phyloP scores from a whole-genome alignment of 2,797 vertebrate genomes.

The Hydrolagus colliei region DNA sequence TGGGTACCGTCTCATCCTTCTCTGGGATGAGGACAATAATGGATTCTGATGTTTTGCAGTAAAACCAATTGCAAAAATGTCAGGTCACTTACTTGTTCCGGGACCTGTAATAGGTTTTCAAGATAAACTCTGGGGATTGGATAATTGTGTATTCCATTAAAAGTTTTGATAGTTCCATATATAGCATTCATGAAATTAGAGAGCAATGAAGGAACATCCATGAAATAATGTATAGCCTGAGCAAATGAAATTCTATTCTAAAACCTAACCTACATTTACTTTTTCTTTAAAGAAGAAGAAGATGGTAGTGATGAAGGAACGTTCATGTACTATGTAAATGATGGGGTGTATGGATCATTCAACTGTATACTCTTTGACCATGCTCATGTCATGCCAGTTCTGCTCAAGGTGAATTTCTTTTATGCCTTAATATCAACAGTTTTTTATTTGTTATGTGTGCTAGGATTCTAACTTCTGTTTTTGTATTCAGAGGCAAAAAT shows the following conservation, averaged over 20 bases:
- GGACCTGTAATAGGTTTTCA: not conserved
- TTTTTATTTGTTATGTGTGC: not conserved
- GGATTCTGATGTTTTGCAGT: too few relatives aligned
- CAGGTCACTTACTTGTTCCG: too few relatives aligned
- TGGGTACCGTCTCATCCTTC: too few relatives aligned
- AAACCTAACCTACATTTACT: not conserved
- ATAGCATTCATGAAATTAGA: too few relatives aligned
- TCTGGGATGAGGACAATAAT: too few relatives aligned
- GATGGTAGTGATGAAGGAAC: constrained; percentile 73
- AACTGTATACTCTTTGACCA: constrained; percentile 93
- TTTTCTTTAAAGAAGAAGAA: constrained; percentile 68
- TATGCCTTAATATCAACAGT: not conserved
- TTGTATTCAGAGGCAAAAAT: constrained; percentile 71
- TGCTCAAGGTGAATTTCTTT: constrained; percentile 72
- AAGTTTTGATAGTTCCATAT: too few relatives aligned
- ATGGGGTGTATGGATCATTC: constrained; percentile 93
- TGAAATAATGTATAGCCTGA: too few relatives aligned
- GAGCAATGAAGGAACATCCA: too few relatives aligned
- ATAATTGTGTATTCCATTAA: constrained; percentile 11
- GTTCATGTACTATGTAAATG: constrained; percentile 96
- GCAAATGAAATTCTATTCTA: too few relatives aligned
- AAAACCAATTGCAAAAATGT: too few relatives aligned
- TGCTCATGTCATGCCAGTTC: constrained; percentile 74
- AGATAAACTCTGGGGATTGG: not conserved
- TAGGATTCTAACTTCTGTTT: not conserved